phyloP scores from a whole-genome alignment of 1,140 invertebrate genomes.

The Ceratina australensis region DNA sequence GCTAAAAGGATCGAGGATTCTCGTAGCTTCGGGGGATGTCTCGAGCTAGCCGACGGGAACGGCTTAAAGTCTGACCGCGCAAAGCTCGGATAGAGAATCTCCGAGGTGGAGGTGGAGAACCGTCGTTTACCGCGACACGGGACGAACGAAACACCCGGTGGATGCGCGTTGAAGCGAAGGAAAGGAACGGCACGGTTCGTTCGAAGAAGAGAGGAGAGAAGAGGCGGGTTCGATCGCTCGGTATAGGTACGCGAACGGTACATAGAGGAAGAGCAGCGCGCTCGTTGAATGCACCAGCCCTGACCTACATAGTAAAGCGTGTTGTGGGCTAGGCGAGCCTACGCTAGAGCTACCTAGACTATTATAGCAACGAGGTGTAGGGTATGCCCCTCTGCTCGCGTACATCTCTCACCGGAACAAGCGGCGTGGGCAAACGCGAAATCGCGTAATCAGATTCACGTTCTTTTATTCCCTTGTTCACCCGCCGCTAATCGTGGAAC shows the following conservation, averaged over 20 bases:
- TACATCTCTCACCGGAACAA: conserved; percentile 25
- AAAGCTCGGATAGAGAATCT: no score
- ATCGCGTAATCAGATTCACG: conserved; percentile 35
- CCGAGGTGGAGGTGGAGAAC: no score
- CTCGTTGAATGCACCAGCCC: conserved; percentile 79
- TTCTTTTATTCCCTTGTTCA: not conserved
- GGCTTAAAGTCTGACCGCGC: no score
- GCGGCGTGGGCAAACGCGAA: conserved; percentile 28
- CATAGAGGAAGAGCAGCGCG: conserved; percentile 76
- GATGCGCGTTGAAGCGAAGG: conserved; percentile 35
- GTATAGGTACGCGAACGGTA: conserved; percentile 66
- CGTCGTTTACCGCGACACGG: no score
- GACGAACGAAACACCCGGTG: conserved; percentile 64
- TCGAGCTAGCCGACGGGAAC: no score
- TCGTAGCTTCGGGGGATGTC: no score
- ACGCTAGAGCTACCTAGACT: conserved; percentile 73
- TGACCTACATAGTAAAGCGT: conserved; percentile 79
- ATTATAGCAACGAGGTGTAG: conserved; percentile 75
- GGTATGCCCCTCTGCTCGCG: conserved; percentile 34
- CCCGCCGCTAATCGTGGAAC: not conserved
- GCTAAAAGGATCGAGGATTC: no score
- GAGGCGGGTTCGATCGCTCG: conserved; percentile 45
- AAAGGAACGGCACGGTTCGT: conserved; percentile 1
- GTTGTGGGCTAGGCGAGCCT: conserved; percentile 77
- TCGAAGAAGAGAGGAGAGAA: conserved; percentile 2